Evolutionary conservation across 2,113 vertebrate genomes (phyloP).

Genomic region (Otus sunia): DNA sequence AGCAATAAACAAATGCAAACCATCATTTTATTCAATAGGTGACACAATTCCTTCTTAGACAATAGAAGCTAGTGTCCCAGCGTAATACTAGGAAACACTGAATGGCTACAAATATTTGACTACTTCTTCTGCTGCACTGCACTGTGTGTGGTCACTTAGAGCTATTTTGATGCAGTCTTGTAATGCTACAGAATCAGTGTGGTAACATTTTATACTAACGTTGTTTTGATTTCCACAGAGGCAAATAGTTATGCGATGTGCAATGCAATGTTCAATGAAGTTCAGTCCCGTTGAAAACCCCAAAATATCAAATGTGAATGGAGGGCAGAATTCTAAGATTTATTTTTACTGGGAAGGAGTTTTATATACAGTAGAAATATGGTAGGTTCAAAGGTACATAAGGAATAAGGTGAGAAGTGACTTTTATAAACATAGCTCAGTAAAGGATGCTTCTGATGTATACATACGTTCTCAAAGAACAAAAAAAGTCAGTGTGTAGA

Average conservation of each 20-base stretch:
- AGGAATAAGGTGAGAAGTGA: neutral
- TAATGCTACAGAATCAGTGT: neutral
- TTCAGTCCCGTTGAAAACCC: neutral
- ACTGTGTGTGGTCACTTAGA: conserved; percentile 20
- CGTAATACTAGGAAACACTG: neutral
- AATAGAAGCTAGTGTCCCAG: neutral
- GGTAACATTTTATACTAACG: neutral
- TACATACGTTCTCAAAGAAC: accelerated
- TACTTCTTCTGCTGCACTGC: neutral
- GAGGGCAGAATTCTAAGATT: neutral
- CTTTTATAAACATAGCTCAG: neutral
- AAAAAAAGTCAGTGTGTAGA: neutral
- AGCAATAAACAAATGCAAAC: conserved; percentile 39
- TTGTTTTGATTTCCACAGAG: neutral
- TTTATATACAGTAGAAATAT: neutral
- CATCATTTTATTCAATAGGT: conserved; percentile 14
- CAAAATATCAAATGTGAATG: neutral
- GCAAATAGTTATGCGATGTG: neutral
- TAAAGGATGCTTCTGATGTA: neutral
- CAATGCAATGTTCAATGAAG: neutral
- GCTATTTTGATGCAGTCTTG: neutral
- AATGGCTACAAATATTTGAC: neutral
- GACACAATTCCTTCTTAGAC: neutral
- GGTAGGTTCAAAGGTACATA: neutral
- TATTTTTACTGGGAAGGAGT: neutral